These are phyloP conservation scores for Cladorhizidae sp. DNA, from an alignment of 37 sponge, comb jelly and placozoan genomes.

Conservation along the genomic window DNA sequence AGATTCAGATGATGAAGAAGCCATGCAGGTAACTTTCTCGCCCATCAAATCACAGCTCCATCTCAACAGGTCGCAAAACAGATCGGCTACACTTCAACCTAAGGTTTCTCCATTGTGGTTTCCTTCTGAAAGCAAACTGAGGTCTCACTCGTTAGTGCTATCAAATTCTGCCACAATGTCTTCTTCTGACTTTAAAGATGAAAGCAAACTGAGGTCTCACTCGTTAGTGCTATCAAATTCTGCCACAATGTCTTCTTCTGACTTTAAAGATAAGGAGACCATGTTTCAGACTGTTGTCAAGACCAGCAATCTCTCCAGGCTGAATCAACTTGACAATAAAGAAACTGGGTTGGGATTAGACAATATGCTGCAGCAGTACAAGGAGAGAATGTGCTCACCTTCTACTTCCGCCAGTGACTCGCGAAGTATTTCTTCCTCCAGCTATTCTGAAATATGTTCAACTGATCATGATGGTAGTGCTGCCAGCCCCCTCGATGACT, in stretches of 20 bases:
- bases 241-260: background rate
- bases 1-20: background rate
- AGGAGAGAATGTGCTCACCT: background rate
- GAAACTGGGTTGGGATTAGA: constrained; percentile 5
- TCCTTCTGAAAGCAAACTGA: background rate
- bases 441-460: background rate
- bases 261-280: background rate
- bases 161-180: background rate
- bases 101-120: no score
- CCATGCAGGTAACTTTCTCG: background rate
- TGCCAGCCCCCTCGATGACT: background rate
- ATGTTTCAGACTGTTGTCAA: background rate
- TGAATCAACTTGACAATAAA: background rate
- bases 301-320: background rate
- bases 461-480: background rate
- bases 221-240: background rate
- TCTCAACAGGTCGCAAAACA: no score
- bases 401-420: background rate
- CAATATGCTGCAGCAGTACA: background rate
- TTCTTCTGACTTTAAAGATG: constrained; percentile 1
- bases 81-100: no score
- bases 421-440: no score
- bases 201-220: background rate
- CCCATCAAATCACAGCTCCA: background rate
- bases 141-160: background rate